phyloP scores from a whole-genome alignment of 2,113 vertebrate species.

The Rattus rattus region DNA sequence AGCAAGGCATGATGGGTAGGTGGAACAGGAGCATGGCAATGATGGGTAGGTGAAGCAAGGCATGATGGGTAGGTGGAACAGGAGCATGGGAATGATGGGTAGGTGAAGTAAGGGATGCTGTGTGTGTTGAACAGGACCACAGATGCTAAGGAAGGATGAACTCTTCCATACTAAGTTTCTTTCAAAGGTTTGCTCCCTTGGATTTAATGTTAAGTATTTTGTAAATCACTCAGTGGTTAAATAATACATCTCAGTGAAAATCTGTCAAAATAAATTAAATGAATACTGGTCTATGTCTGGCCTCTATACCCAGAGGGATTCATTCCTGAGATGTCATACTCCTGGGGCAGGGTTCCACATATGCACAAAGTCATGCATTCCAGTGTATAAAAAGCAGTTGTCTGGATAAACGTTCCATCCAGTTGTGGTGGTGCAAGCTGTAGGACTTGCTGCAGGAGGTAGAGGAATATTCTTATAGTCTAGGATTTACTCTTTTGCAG shows the following conservation, averaged over 20 bases:
- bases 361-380: background rate
- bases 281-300: background rate
- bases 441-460: background rate
- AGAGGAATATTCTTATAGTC: background rate
- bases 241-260: background rate
- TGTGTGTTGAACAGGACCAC: background rate
- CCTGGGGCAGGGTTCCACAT: background rate
- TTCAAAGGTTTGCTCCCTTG: background rate
- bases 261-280: background rate
- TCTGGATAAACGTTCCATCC: background rate
- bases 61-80: background rate
- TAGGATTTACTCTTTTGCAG: conserved; percentile 8
- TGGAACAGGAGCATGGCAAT: background rate
- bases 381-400: background rate
- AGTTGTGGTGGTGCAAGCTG: too few species aligned
- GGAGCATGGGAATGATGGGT: background rate
- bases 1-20: background rate
- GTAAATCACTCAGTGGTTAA: conserved; percentile 9
- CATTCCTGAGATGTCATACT: background rate
- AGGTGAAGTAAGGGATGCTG: background rate
- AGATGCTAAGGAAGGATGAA: background rate
- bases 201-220: background rate
- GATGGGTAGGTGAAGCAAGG: background rate
- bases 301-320: background rate
- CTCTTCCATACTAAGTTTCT: background rate